Evolutionary conservation across 2,113 vertebrate species (phyloP), one percentile per base, ranked within the genome.

Genomic region (Melanostigma gelatinosum): DNA sequence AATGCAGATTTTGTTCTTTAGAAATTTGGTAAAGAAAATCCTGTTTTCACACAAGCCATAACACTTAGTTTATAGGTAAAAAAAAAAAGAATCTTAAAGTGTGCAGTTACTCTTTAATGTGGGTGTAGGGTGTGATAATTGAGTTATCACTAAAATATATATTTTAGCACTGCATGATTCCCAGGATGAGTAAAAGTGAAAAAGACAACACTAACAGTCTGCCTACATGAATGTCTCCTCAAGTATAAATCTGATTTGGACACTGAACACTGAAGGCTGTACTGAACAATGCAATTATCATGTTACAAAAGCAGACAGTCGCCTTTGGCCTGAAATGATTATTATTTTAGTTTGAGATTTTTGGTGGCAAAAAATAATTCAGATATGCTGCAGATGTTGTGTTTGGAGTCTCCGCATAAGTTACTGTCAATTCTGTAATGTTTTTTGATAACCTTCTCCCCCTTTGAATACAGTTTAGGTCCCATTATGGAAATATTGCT

Each of bases 401-500:
- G 79, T 86, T 73, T 54, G 20, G 65, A 73, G 52, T 50, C 44
- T 48, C 67, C 38, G 40, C 27, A 64, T 32, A 75, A 68, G 24
- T 72, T 44, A 34, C 15, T 3, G 4, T 77, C 52, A 76, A 9
- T 32, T 70, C 32, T 82, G 61, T 65, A 22, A 11, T 80, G 65
- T 69, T 73, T 64, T 76, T 63, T 27, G 66, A 34, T 76, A 77
- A 83, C 82, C 68, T 85, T 86, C 54, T 78, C 42, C 36, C 40
- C 38, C 65, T 84, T 52, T 85, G 73, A 86, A 86, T 55, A 50
- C 81, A 87, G 86, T 84, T 63, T 75, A 71, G 52, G 60, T 85
- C 66, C 78, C 60, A 80, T 90, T 92, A 85, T 86, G 85, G 83
- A 87, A 90, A 90, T 88, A 8, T 9, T 34, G 8, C 80, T 74